These are phyloP conservation scores for Margarornis squamiger DNA, from an alignment of 2,797 vertebrate genomes.

Conservation along the genomic window DNA sequence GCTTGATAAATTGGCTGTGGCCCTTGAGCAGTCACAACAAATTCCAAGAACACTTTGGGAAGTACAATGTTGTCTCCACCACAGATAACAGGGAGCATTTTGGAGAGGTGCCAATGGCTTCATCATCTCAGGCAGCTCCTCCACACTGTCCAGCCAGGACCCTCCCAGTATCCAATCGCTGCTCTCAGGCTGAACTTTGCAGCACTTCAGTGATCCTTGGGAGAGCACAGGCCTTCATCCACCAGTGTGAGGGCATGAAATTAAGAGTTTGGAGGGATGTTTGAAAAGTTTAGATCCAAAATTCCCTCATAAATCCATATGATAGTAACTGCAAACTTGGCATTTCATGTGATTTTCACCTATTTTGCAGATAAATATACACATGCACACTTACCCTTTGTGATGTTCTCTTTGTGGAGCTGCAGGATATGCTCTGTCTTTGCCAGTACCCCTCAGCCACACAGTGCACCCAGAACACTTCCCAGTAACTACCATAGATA, in stretches of 20 bases:
- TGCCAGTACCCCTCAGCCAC: not conserved
- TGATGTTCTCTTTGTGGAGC: not conserved
- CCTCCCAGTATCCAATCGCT: rapidly evolving
- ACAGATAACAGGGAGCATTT: not conserved
- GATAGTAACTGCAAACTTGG: not conserved
- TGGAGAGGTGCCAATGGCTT: not conserved
- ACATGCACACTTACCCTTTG: rapidly evolving
- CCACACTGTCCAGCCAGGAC: rapidly evolving
- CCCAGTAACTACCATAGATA: not conserved
- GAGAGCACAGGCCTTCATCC: not conserved
- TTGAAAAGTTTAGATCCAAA: not conserved
- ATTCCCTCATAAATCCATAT: not conserved
- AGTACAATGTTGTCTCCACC: not conserved
- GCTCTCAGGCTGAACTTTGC: not conserved
- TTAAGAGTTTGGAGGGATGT: not conserved
- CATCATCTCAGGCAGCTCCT: not conserved
- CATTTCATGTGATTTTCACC: not conserved
- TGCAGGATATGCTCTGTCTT: not conserved
- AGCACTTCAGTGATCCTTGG: not conserved
- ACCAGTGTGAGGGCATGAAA: not conserved
- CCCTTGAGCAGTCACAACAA: not conserved
- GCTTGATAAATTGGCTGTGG: not conserved
- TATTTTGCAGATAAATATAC: not conserved
- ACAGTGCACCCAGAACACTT: not conserved
- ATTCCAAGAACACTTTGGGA: not conserved